These are phyloP conservation scores for Drosophila macrothrix DNA, from an alignment of 2,888 invertebrate genomes.

Conservation along the genomic window DNA sequence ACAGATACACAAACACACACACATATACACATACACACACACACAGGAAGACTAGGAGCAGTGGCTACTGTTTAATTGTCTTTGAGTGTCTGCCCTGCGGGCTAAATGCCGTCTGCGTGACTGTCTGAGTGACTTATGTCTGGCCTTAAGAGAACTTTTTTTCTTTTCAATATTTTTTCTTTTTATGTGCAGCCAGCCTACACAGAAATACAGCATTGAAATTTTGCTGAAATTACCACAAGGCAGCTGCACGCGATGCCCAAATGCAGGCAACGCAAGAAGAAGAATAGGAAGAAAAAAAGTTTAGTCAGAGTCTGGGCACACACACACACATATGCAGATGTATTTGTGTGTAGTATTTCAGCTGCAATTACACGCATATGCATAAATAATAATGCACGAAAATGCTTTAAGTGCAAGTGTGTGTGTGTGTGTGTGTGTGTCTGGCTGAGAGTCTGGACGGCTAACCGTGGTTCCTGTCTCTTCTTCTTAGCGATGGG, in stretches of 20 bases:
- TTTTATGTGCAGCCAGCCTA: slow-evolving; percentile 47
- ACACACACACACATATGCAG: slow-evolving; percentile 28
- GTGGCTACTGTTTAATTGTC: slow-evolving; percentile 72
- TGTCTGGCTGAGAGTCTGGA: slow-evolving; percentile 14
- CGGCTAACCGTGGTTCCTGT: slow-evolving; percentile 37
- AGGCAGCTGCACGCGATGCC: slow-evolving; percentile 65
- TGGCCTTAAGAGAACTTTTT: slow-evolving; percentile 66
- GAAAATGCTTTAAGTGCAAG: slow-evolving; percentile 74
- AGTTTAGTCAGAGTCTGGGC: slow-evolving; percentile 60
- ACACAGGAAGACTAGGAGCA: slow-evolving; percentile 13
- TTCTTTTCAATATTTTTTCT: background rate
- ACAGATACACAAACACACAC: slow-evolving; percentile 18
- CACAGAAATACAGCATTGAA: slow-evolving; percentile 69
- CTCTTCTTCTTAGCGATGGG: slow-evolving; percentile 11
- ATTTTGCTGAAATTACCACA: slow-evolving; percentile 52
- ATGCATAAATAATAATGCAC: slow-evolving; percentile 82
- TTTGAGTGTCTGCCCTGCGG: slow-evolving; percentile 52
- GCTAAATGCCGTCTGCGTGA: slow-evolving; percentile 41
- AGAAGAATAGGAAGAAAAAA: slow-evolving; percentile 19
- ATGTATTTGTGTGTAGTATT: slow-evolving; percentile 15
- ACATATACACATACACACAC: slow-evolving; percentile 17
- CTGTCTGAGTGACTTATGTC: slow-evolving; percentile 82
- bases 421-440: slow-evolving; percentile 22
- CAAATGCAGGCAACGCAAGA: slow-evolving; percentile 25
- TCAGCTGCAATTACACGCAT: slow-evolving; percentile 70